Evolutionary conservation across 1,140 invertebrate genomes (phyloP).

Genomic region (Pseudomyrmex cubaensis): DNA sequence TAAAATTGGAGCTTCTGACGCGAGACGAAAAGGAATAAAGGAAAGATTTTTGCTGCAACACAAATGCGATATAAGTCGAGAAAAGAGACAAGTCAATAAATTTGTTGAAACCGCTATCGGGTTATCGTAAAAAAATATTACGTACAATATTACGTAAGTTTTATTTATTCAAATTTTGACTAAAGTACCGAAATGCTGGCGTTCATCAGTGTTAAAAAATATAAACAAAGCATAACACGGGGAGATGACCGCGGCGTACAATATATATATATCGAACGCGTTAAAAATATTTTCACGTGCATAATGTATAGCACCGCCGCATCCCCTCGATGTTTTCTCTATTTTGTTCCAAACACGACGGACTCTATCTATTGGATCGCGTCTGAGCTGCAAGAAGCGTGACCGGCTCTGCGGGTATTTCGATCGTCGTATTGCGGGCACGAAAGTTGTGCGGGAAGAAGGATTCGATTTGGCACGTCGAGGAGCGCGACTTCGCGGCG

Average conservation of each 20-base stretch:
- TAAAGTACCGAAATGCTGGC: no score
- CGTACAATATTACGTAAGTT: background rate
- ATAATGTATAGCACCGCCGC: background rate
- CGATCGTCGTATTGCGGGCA: slow-evolving; percentile 41
- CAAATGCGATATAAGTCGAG: background rate
- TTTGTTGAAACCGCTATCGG: background rate
- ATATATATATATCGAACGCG: no score
- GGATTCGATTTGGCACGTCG: slow-evolving; percentile 10
- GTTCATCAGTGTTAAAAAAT: no score
- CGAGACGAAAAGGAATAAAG: background rate
- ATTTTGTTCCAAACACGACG: slow-evolving; percentile 1
- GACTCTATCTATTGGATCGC: slow-evolving; percentile 22
- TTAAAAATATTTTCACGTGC: no score
- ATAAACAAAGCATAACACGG: no score
- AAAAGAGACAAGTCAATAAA: background rate
- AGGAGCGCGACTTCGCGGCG: slow-evolving; percentile 37
- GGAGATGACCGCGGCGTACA: background rate
- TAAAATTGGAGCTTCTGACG: background rate
- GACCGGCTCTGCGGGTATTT: slow-evolving; percentile 58
- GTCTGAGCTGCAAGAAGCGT: slow-evolving; percentile 15
- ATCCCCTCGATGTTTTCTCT: background rate
- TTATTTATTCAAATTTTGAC: background rate
- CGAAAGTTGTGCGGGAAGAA: slow-evolving; percentile 30
- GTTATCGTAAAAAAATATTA: background rate
- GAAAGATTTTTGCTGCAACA: background rate